Base-by-base conservation (phyloP, 2,797 vertebrate genomes). In the Sarcophilus harrisii region DNA sequence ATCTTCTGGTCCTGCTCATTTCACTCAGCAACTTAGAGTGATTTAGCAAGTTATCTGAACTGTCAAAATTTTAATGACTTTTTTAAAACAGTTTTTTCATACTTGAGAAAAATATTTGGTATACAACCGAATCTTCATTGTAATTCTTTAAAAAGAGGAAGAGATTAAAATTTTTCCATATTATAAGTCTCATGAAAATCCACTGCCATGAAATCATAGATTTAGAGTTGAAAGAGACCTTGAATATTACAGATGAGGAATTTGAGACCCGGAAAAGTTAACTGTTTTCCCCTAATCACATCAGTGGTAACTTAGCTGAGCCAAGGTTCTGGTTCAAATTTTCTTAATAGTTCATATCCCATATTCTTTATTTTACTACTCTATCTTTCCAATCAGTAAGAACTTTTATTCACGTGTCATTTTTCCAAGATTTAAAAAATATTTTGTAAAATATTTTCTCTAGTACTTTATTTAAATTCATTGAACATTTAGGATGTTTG, bases 291-390 rank as follows among this genome's bases (percentile, higher is more conserved):
- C 87, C 73, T 18, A 1, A 54, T 0, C 92, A 91, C 54, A 94
- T 0, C 5, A 4, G 21, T 59, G 18, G 18, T 94, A 92, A 92
- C 58, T 55, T 93, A 94, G 73, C 66, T 96, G 49, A 94, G 57
- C 60, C 0, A 0, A n/a, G 66, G 95, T 29, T 57, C 32, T 54
- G 38, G 11, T 49, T 94, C 89, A 58, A 21, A 95, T 95, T 91
- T 58, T 0, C 90, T 29, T 0, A 55, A 49, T 55, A 0, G 73
- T 90, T 73, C n/a, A 55, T 30, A 27, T 95, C 49, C 6, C 0
- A 1, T 66, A 58, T 49, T 94, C 95, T n/a, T 58, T 62, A 5
- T 32, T 57, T 54, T 12, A 10, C 90, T 38, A 24, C 30, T 16
- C 90, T 57, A 4, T 29, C 32, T 90, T n/a, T 90, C 90, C 24